Conservation (phyloP, 2,888 invertebrate genomes). For the Macaria liturata region DNA sequence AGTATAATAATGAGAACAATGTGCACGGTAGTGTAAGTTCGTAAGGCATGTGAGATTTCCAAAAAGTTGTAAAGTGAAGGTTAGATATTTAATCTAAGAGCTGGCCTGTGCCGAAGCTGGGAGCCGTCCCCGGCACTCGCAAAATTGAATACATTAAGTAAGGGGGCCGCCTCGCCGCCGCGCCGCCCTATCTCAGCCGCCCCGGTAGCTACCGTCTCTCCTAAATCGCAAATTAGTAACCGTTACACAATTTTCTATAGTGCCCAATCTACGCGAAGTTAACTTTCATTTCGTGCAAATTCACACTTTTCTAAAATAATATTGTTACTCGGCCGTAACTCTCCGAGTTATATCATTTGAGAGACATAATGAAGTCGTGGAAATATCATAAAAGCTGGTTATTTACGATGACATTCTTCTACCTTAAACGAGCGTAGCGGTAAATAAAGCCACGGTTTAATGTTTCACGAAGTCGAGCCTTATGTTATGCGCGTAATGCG, state of each 20-base stretch:
- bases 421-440: conserved; percentile 51
- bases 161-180: conserved; percentile 50
- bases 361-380: conserved; percentile 63
- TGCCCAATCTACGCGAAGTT: conserved; percentile 27
- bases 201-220: conserved; percentile 57
- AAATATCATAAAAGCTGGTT: conserved; percentile 58
- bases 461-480: conserved; percentile 47
- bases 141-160: conserved; percentile 77
- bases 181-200: conserved; percentile 67
- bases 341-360: conserved; percentile 51
- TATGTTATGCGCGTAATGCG: conserved; percentile 44
- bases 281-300: conserved; percentile 21
- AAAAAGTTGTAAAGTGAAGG: conserved; percentile 64
- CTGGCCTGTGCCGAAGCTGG: conserved; percentile 53
- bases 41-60: conserved; percentile 23
- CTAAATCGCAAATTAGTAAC: conserved; percentile 53
- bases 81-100: conserved; percentile 71
- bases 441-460: conserved; percentile 63
- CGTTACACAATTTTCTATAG: conserved; percentile 38
- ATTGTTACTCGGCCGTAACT: conserved; percentile 44
- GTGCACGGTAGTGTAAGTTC: too few relatives aligned
- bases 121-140: conserved; percentile 47
- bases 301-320: conserved; percentile 37
- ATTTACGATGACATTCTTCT: conserved; percentile 62
- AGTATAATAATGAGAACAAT: too few relatives aligned